These are phyloP conservation scores for Nephrocerus scutellatus DNA, from an alignment of 2,888 invertebrate species.

Conservation along the genomic window DNA sequence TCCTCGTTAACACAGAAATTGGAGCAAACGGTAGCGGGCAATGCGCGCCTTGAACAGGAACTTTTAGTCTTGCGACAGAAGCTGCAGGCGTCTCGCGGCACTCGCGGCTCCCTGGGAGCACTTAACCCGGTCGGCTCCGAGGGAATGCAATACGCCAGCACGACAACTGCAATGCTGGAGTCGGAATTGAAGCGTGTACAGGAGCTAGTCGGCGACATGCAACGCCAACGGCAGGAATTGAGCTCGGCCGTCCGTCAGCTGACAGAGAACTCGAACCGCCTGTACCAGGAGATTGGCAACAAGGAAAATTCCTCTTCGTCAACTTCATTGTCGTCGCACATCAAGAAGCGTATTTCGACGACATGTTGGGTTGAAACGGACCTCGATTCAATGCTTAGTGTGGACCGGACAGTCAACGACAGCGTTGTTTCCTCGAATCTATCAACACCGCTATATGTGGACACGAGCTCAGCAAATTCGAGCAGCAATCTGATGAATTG, in stretches of 20 bases:
- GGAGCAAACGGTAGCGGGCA: conserved; percentile 87
- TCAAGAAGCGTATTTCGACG: conserved; percentile 57
- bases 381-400: conserved; percentile 70
- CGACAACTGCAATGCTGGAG: conserved; percentile 62
- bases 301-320: conserved; percentile 35
- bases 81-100: conserved; percentile 63
- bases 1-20: conserved; percentile 56
- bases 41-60: conserved; percentile 81
- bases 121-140: conserved; percentile 37
- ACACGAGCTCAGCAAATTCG: conserved; percentile 48
- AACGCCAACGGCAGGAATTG: conserved; percentile 76
- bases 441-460: conserved; percentile 62
- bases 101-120: conserved; percentile 37
- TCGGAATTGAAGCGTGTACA: conserved; percentile 79
- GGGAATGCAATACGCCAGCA: conserved; percentile 49
- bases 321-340: conserved; percentile 29
- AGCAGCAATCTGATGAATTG: conserved; percentile 27
- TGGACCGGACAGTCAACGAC: conserved; percentile 60
- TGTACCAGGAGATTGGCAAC: conserved; percentile 58
- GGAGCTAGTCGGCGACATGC: conserved; percentile 75
- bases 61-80: conserved; percentile 77
- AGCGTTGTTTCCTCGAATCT: conserved; percentile 35
- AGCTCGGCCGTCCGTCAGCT: conserved; percentile 79
- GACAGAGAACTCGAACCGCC: conserved; percentile 70
- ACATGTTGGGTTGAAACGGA: conserved; percentile 82